Base-by-base conservation (phyloP, 2,797 vertebrate species). In the Enoplosus armatus region DNA sequence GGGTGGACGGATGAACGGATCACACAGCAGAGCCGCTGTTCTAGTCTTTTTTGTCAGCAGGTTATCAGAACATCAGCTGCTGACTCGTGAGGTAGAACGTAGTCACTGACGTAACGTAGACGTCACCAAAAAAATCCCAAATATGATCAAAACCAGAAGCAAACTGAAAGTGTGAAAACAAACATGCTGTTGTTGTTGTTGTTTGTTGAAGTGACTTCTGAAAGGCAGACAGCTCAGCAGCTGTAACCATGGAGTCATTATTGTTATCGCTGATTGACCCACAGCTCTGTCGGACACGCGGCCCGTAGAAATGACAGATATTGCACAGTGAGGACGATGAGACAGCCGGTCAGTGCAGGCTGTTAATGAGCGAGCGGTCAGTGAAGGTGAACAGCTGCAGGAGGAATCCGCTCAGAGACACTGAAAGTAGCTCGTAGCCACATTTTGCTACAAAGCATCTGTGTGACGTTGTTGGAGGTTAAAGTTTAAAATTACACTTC, bases 301-400 rank as follows among this genome's bases (percentile, higher is more conserved):
- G 8, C 48, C 48, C 5, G 63, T 79, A 54, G 74, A 63, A 39
- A 20, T 70, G 66, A 70, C 4, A 20, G 48, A 37, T 10, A 15
- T 5, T 4, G 35, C 35, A 15, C 56, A 2, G 39, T 14, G 64
- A 76, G 55, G 64, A 61, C 11, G 56, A 45, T 26, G 48, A 60
- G 39, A 29, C 74, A 35, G 37, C 24, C 31, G 71, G 48, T 35
- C 55, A 20, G 41, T 3, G 55, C 47, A 33, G 59, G 54, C 2
- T 1, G 63, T 16, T 62, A 41, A 74, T 62, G 70, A 68, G 50
- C 3, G 56, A 73, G 70, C 48, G 20, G 70, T 39, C 61, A 16
- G 51, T 9, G 69, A 72, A 72, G 69, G 77, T 67, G 62, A 72
- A 60, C 71, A 51, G 71, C 62, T 68, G 70, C 63, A 6, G 24